Conservation (phyloP, 2,888 invertebrate genomes). For the Cosmia trapezina region DNA sequence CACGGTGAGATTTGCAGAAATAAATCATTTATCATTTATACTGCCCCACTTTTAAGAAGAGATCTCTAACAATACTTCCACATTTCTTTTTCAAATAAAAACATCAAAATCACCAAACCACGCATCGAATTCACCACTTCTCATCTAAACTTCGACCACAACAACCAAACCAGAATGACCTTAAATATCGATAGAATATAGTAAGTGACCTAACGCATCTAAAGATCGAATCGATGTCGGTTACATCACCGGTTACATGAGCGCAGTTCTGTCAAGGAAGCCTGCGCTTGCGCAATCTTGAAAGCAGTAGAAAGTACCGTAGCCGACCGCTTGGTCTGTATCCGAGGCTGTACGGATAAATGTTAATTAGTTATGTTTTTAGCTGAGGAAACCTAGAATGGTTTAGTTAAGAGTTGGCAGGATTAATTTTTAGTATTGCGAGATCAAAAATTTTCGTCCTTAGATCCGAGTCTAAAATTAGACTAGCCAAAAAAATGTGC, state of each 20-base stretch:
- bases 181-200: conserved; percentile 37
- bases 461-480: background rate
- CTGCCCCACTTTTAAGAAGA: background rate
- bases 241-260: conserved; percentile 66
- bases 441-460: background rate
- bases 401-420: background rate
- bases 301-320: conserved; percentile 64
- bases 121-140: background rate
- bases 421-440: no score
- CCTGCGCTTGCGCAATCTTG: conserved; percentile 58
- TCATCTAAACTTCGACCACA: background rate
- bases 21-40: no score
- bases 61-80: background rate
- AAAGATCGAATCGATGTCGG: conserved; percentile 49
- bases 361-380: conserved; percentile 53
- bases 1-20: no score
- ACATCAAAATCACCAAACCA: background rate
- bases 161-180: conserved; percentile 32
- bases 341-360: conserved; percentile 43
- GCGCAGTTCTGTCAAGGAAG: conserved; percentile 62
- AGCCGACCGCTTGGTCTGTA: conserved; percentile 27
- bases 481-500: background rate
- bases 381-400: conserved; percentile 2
- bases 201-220: conserved; percentile 57
- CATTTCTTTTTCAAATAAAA: conserved; percentile 11